phyloP scores from a whole-genome alignment of 2,113 vertebrate genomes.

The Lontra canadensis region DNA sequence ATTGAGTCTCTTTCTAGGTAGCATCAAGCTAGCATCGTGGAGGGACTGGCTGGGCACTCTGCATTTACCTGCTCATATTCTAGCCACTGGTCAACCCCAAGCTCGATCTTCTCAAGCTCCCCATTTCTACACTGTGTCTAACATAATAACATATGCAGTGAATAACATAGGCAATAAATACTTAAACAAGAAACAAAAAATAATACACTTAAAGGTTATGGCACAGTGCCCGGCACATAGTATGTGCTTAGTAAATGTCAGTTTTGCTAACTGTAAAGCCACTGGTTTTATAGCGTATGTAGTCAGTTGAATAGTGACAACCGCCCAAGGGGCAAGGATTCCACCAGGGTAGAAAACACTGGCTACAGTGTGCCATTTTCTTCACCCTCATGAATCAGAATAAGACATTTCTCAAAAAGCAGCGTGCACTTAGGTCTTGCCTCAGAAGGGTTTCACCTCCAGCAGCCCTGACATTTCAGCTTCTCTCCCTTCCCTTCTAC shows the following conservation, averaged over 20 bases:
- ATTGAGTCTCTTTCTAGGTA: rapidly evolving
- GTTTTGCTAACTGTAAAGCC: neutral
- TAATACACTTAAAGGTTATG: neutral
- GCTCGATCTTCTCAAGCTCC: neutral
- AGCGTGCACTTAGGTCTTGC: rapidly evolving
- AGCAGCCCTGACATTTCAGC: neutral
- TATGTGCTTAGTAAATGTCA: neutral
- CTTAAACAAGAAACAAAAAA: neutral
- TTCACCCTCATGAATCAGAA: neutral
- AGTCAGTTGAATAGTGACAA: neutral
- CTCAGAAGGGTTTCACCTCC: neutral
- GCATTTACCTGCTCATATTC: rapidly evolving
- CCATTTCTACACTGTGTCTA: neutral
- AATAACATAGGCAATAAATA: neutral
- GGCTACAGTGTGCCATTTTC: rapidly evolving
- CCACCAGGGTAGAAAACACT: neutral
- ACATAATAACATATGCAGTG: neutral
- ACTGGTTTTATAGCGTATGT: rapidly evolving
- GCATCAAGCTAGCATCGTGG: rapidly evolving
- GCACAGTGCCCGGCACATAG: neutral
- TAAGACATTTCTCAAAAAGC: neutral
- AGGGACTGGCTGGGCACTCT: neutral
- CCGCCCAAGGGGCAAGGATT: rapidly evolving
- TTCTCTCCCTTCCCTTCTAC: neutral
- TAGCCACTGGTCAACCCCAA: neutral